Evolutionary conservation across 2,113 vertebrate species (phyloP).

Genomic region (Hemibagrus wyckioides): DNA sequence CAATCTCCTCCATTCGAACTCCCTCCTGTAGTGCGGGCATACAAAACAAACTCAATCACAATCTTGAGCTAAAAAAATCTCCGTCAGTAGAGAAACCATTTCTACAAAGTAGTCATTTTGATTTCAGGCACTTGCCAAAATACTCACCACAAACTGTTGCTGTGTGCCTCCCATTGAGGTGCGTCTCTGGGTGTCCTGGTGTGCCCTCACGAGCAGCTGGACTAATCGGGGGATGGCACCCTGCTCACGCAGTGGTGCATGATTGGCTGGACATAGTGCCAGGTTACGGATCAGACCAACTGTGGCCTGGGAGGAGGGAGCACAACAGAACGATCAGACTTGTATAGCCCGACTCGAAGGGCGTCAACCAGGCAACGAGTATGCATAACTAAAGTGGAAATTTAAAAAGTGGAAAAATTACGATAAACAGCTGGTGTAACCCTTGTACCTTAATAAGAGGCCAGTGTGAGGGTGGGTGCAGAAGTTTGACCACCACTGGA

Average conservation of each 20-base stretch:
- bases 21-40: constrained; percentile 79
- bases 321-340: background rate
- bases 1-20: constrained; percentile 98
- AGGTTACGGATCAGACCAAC: constrained; percentile 97
- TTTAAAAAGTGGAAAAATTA: background rate
- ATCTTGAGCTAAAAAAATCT: background rate
- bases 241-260: constrained; percentile 93
- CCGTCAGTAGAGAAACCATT: background rate
- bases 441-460: constrained; percentile 91
- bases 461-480: constrained; percentile 98
- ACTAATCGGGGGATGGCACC: constrained; percentile 95
- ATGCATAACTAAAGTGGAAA: too few relatives aligned
- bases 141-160: constrained; percentile 94
- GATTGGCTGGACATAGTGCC: constrained; percentile 95
- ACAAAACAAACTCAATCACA: background rate
- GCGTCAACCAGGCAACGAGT: background rate
- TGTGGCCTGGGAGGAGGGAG: constrained; percentile 78
- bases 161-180: constrained; percentile 97
- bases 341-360: background rate
- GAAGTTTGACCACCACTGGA: constrained; percentile 94
- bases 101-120: background rate
- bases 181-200: constrained; percentile 96
- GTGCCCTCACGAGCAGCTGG: constrained; percentile 92
- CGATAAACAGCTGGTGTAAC: background rate
- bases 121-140: background rate